Base-by-base conservation (phyloP, 2,797 vertebrate genomes). In the Microcaecilia unicolor region DNA sequence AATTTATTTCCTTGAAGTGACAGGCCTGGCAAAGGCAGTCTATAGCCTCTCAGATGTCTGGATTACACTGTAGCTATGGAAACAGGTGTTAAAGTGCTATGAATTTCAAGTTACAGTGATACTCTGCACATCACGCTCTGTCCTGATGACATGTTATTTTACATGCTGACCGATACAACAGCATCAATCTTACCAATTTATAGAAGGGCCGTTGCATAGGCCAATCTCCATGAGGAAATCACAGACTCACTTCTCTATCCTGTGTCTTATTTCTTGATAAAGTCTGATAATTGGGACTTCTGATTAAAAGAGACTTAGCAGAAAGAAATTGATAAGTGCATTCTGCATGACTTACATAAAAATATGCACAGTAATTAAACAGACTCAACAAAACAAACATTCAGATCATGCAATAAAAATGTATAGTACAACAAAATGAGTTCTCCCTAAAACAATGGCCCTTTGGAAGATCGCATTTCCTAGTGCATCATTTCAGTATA, bases 61-160 rank as follows among this genome's bases (percentile, higher is more conserved):
- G 70, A 77, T 80, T 78, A 76, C 74, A 55, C 66, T 58, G 82
- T 86, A 84, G 66, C 83, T 81, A 86, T 84, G 79, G 85, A 80
- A 86, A 86, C 81, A 79, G 71, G 74, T 84, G 80, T 82, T 83
- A 85, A 78, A 76, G 68, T 74, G 61, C 67, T 70, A 70, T 64
- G 77, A 75, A 84, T 80, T 82, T 78, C 70, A 81, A 80, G 75
- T 80, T 75, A 70, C 61, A 57, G 48, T 49, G 70, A 65, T 80
- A 67, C 62, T 70, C 72, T 61, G 61, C 64, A 74, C 74, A 72
- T 77, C 37, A 63, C 34, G 7, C 76, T 72, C 71, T 64, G 22
- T 60, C 33, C 37, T 43, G 68, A 64, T 26, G 34, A 67, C 45
- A 55, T 53, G 62, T 70, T 70, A 65, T 74, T 77, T 71, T 70